Conservation (phyloP, 2,888 invertebrate genomes). For the Perithous albicinctus region DNA sequence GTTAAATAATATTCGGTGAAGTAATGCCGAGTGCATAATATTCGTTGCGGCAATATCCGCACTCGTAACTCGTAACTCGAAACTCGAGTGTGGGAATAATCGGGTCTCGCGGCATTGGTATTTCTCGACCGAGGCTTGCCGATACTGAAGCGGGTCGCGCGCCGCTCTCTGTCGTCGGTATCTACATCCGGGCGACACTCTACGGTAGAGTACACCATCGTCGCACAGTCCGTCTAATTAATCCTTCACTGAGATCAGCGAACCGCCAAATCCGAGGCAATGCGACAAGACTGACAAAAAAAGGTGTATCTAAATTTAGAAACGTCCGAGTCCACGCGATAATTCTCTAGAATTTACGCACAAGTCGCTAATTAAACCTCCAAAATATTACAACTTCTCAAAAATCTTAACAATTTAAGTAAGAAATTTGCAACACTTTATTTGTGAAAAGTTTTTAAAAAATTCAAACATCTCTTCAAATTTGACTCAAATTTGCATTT, state of each 20-base stretch:
- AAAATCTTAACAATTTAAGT: not conserved
- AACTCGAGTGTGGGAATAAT: slow-evolving; percentile 52
- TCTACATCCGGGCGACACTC: not conserved
- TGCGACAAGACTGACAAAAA: not conserved
- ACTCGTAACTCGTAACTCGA: slow-evolving; percentile 48
- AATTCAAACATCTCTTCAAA: no score
- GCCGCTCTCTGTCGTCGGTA: not conserved
- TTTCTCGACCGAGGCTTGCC: slow-evolving; percentile 31
- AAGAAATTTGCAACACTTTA: not conserved
- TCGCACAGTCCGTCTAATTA: not conserved
- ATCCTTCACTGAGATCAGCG: slow-evolving; percentile 6
- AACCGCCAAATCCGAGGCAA: not conserved
- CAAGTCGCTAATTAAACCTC: not conserved
- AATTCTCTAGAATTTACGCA: not conserved
- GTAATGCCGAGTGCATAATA: not conserved
- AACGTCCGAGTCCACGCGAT: not conserved
- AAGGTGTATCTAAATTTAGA: slow-evolving; percentile 11
- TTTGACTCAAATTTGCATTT: no score
- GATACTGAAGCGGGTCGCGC: slow-evolving; percentile 23
- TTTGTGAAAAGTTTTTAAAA: no score
- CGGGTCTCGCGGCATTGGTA: slow-evolving; percentile 44
- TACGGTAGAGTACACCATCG: not conserved
- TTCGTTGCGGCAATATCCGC: slow-evolving; percentile 51
- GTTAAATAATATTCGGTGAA: not conserved
- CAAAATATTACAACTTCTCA: not conserved